Evolutionary conservation across 1,140 invertebrate genomes (phyloP), one percentile per base, ranked within the genome.

Genomic region (Pseudachorutes palmiensis): DNA sequence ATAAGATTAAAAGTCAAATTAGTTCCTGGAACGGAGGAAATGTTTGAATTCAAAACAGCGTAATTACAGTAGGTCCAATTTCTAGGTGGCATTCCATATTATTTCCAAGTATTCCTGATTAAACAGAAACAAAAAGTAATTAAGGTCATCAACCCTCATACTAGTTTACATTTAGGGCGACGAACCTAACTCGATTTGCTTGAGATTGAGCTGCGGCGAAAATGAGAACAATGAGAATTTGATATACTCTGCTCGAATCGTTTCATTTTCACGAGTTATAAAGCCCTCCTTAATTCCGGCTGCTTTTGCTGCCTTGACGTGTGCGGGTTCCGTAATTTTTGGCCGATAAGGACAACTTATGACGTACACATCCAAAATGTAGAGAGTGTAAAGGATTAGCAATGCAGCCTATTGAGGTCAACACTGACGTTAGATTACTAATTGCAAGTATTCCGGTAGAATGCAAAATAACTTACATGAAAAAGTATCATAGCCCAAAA

Each of bases 401-500:
- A 90, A 90, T 3, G 89, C 63, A 16, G 70, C 65, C 69, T 73
- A 49, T 0, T 60, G 64, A 59, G n/a, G 65, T 60, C 22, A 55
- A 24, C 24, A 26, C 55, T 57, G 2, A 68, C 32, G 48, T 30
- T 12, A 61, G 24, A 32, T 61, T 61, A 22, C n/a, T 9, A n/a
- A n/a, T n/a, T 5, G 55, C 55, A 24, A 58, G 28, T 58, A 22
- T 9, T 58, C 9, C 14, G 5, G 12, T 58, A 24, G 55, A 58
- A 24, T 9, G 14, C 55, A 55, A 14, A 48, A 49, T 48, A 28
- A n/a, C 57, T 75, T 0, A 87, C 83, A 73, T 92, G 88, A 75
- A 89, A 91, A 24, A 88, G 80, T 30, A 92, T 79, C 74, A 87
- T 90, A 64, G 90, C 80, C 0, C 91, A 79, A 73, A 92, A 92